phyloP scores from a whole-genome alignment of 1,140 invertebrate genomes.

The Papilio helenus region DNA sequence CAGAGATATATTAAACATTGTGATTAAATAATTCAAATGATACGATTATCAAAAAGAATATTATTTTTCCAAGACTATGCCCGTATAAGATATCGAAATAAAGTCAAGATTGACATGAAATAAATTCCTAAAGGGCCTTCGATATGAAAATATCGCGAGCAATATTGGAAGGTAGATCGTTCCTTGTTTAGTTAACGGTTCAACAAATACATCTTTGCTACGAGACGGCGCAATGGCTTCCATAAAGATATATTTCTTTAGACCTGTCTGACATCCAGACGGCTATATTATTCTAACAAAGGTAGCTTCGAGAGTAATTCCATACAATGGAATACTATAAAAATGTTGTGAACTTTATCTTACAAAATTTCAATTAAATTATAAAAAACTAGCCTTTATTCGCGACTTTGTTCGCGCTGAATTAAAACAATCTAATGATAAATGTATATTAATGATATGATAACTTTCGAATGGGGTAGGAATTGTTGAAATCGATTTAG shows the following conservation, averaged over 20 bases:
- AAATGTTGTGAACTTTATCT: too few relatives aligned
- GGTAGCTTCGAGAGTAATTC: constrained; percentile 4
- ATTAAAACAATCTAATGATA: too few relatives aligned
- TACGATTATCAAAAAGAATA: too few relatives aligned
- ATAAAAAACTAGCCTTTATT: too few relatives aligned
- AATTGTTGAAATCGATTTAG: too few relatives aligned
- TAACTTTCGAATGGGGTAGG: too few relatives aligned
- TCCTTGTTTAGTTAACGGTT: constrained; percentile 33
- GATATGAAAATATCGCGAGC: constrained; percentile 22
- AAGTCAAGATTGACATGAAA: not conserved
- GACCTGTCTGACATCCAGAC: constrained; percentile 27
- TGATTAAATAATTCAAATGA: not conserved
- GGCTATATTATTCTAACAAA: constrained; percentile 17
- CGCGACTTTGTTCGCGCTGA: too few relatives aligned
- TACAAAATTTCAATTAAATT: too few relatives aligned
- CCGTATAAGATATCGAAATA: not conserved
- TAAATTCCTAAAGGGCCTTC: not conserved
- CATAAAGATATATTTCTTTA: constrained; percentile 28
- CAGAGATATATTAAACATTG: too few relatives aligned
- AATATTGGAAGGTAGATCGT: constrained; percentile 6
- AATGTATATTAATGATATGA: too few relatives aligned
- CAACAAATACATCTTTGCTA: constrained; percentile 27
- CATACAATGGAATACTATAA: not conserved
- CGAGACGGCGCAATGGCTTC: not conserved
- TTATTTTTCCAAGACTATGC: not conserved